Base-by-base conservation (phyloP, 2,888 invertebrate species). In the Dyspetes luteomarginatus region DNA sequence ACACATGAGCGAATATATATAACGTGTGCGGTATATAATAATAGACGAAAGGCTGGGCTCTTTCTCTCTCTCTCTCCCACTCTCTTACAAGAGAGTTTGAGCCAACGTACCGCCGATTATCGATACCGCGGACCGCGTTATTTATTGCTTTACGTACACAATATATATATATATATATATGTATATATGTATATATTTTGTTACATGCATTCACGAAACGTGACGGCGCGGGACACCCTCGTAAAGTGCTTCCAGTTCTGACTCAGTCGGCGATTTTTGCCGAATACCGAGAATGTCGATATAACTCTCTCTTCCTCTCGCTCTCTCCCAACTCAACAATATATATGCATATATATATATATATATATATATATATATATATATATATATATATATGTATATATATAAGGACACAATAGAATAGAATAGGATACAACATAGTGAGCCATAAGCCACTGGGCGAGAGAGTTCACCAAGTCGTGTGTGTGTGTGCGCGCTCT, bases 211-310 rank as follows among this genome's bases (percentile, higher is more conserved):
- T 86, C 86, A 87, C 84, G 87, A 89, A 89, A 91, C 90, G 88
- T 88, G 89, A 90, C 87, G 88, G 87, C 85, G 87, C 85, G 87
- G 86, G 85, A 86, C 86, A 81, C 86, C 85, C 88, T 88, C 88
- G 90, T 90, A 90, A 89, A 89, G 88, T 88, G 89, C 89, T 89
- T 89, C 90, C 87, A 90, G 88, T 89, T 90, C 89, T 90, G 90
- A 90, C 86, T 90, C 90, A 90, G 87, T 77, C 80, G 78, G 43
- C 71, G 67, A 77, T 90, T 90, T 90, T 90, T 90, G 86, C 83
- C 86, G 86, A 90, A 90, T 89, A 72, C 45, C 86, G 89, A 87
- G 89, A 90, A 89, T 88, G 89, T 87, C 88, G 89, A 89, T 89
- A 89, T 52, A 72, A 86, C 26, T 64, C 7, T 56, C 52, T 55